Evolutionary conservation across 2,797 vertebrate species (phyloP), one percentile per base, ranked within the genome.

Genomic region (Apodemus agrarius): DNA sequence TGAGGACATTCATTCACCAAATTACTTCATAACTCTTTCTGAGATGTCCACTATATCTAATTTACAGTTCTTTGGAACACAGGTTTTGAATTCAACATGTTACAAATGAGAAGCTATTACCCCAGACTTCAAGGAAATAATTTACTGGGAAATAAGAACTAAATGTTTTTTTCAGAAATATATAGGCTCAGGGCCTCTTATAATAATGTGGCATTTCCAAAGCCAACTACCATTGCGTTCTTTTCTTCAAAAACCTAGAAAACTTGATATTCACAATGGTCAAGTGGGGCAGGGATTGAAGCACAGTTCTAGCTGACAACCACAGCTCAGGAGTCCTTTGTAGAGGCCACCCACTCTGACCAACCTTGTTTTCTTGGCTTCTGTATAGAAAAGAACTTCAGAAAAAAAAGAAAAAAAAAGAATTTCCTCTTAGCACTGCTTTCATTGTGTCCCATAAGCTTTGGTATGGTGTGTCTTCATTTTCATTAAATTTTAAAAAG

Each of bases 1-100:
- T 13, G 29, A 95, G 52, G 46, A 49, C 3, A 34, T 76, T 87
- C 80, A 94, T 90, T 92, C 54, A 94, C 24, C 89, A 40, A 96
- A 89, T 37, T 1, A 22, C 31, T 90, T 96, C 4, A 90, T 52
- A 54, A 89, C 87, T 89, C 12, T 84, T 74, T 34, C 75, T 29
- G 79, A 43, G 72, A 63, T 16, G 34, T 49, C 11, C 37, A 84
- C 74, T 52, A 16, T 74, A 57, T 72, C 34, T 78, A 52, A 19
- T 69, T 6, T 92, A 80, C 79, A 89, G 61, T 75, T 88, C 19
- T 69, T 72, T 6, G 85, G 29, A 93, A 61, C 40, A 67, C 76
- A 54, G 37, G n/a, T 12, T 92, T 95, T 37, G 34, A 63, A 86
- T 81, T 79, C 43, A 29, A 52, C 19, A 72, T 21, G 2, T 67